A percentile compares a stretch with the other conserved stretches of the same genome.
phyloP scores from a whole-genome alignment of 2,797 vertebrate genomes.

The Linurgus olivaceus region DNA sequence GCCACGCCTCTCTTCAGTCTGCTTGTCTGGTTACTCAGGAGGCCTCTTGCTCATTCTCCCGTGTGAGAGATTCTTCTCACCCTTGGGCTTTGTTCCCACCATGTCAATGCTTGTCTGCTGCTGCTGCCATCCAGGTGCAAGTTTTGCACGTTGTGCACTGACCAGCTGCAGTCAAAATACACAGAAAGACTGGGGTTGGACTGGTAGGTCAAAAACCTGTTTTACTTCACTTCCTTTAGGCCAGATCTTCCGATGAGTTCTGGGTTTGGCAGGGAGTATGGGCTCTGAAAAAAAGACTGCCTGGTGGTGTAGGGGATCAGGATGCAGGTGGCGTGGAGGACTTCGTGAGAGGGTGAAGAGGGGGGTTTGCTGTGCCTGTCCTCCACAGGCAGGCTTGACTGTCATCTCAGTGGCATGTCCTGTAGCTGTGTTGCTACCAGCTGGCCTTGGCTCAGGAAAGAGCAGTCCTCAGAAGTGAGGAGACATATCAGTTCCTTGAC shows the following conservation, averaged over 20 bases:
- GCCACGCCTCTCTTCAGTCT: neutral
- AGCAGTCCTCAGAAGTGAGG: neutral
- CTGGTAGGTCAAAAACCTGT: neutral
- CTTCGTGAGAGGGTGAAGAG: neutral
- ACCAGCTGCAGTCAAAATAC: neutral
- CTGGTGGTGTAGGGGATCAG: neutral
- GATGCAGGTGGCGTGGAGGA: neutral
- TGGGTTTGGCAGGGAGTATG: neutral
- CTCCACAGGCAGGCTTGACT: neutral
- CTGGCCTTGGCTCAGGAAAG: neutral
- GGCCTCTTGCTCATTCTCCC: neutral
- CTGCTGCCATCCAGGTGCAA: neutral
- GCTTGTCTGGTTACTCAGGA: neutral
- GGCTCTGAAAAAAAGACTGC: neutral
- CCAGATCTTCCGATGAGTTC: neutral
- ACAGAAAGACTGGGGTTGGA: neutral
- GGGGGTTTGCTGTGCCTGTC: neutral
- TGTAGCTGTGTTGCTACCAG: neutral
- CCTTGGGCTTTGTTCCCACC: neutral
- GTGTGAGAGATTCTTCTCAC: neutral
- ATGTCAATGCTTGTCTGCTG: neutral
- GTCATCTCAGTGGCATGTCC: neutral
- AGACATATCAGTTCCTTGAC: neutral
- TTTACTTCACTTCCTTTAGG: neutral
- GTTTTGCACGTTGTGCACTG: fast-evolving